Conservation (phyloP, 2,797 vertebrate species). For the Ptychobarbus kaznakovi region DNA sequence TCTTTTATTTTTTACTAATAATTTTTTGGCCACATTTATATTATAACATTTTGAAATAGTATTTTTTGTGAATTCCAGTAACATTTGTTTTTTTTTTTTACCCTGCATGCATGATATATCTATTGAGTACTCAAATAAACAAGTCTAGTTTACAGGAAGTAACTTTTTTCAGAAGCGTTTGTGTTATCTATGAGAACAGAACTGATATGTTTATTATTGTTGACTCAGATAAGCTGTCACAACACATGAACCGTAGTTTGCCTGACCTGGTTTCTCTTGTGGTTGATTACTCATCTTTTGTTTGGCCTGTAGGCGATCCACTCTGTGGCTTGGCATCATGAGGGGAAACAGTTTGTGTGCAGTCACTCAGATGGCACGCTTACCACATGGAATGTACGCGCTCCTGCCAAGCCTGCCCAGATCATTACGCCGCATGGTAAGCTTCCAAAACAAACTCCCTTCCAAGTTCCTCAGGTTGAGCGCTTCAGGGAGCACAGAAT, state of each 20-base stretch:
- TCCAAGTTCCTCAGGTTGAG: conserved; percentile 24
- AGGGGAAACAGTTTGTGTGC: conserved; percentile 98
- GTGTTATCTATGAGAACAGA: neutral
- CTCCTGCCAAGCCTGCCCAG: conserved; percentile 88
- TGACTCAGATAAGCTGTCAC: neutral
- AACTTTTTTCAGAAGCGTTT: neutral
- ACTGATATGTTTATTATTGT: neutral
- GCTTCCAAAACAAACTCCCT: conserved; percentile 55
- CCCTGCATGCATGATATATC: neutral
- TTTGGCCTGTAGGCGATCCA: conserved; percentile 88
- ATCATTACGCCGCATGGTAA: conserved; percentile 97
- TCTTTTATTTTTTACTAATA: neutral
- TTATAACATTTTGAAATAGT: neutral
- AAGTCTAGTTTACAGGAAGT: neutral
- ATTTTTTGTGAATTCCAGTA: neutral
- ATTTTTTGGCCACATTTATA: neutral
- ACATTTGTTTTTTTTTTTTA: neutral
- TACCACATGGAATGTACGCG: conserved; percentile 95
- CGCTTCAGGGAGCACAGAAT: conserved; percentile 2
- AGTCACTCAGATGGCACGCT: conserved; percentile 98
- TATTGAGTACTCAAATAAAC: neutral
- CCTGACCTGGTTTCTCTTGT: conserved; percentile 40
- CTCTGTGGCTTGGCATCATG: conserved; percentile 98
- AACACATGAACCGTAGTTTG: neutral
- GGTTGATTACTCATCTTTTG: conserved; percentile 53